phyloP scores from a whole-genome alignment of 2,888 invertebrate species.

The Pseudococcus viburni region DNA sequence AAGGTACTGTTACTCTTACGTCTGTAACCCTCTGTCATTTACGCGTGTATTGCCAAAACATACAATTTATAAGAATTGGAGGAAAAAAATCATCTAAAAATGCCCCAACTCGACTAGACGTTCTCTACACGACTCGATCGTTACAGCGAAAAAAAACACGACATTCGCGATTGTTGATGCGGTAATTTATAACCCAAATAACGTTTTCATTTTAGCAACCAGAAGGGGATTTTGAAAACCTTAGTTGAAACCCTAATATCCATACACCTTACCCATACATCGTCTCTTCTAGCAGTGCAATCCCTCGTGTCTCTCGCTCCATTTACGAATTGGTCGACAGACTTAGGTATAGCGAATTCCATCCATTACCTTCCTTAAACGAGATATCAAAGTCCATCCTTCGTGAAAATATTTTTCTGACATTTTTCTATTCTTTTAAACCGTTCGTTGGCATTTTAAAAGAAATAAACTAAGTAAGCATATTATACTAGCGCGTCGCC shows the following conservation, averaged over 20 bases:
- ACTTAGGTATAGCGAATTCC: no score
- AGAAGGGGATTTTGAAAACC: background rate
- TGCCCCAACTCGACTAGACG: background rate
- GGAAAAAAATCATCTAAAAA: background rate
- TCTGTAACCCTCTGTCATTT: background rate
- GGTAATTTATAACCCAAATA: slow-evolving; percentile 17
- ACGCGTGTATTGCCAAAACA: slow-evolving; percentile 26
- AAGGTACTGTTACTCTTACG: background rate
- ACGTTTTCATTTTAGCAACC: background rate
- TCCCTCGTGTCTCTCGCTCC: slow-evolving; percentile 1
- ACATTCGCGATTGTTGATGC: background rate
- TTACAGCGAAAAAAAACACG: background rate
- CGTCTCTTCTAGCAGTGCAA: no score
- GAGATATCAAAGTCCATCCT: background rate
- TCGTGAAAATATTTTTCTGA: slow-evolving; percentile 16
- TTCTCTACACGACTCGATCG: background rate
- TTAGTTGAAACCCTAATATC: no score
- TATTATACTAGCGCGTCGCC: background rate
- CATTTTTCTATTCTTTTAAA: slow-evolving; percentile 13
- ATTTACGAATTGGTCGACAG: background rate
- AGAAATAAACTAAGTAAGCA: background rate
- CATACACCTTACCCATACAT: no score
- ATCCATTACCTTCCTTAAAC: background rate
- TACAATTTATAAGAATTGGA: background rate
- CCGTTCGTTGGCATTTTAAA: background rate